Evolutionary conservation across 2,888 invertebrate genomes (phyloP).

Genomic region (Drosophila villosipedis): DNA sequence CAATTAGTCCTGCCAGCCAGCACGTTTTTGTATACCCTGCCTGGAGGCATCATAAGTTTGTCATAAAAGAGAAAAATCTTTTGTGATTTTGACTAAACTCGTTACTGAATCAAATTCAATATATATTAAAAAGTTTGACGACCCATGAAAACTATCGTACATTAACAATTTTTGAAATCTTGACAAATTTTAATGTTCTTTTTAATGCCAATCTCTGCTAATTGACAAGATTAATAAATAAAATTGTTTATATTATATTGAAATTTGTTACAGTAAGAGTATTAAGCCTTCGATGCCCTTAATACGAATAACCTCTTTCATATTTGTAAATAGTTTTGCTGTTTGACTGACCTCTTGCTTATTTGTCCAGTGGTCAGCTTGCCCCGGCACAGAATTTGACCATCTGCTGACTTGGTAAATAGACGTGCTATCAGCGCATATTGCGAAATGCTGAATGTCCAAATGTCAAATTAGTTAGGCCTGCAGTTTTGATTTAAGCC

Average conservation of each 20-base stretch:
- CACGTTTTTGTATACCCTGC: conserved; percentile 22
- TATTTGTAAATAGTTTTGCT: conserved; percentile 7
- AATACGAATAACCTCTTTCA: not conserved
- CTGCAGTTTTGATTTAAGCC: conserved; percentile 22
- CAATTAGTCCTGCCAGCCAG: conserved; percentile 62
- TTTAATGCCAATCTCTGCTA: not conserved
- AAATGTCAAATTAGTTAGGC: conserved; percentile 43
- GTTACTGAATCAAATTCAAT: not conserved
- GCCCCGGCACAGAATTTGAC: conserved; percentile 25
- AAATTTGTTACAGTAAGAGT: conserved; percentile 8
- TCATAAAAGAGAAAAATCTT: not conserved
- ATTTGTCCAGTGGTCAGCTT: conserved; percentile 56
- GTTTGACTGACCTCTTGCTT: conserved; percentile 45
- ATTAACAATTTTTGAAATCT: not conserved
- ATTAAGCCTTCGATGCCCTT: conserved; percentile 2
- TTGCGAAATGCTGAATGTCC: conserved; percentile 51
- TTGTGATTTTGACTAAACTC: not conserved
- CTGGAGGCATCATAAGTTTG: not conserved
- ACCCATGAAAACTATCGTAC: not conserved
- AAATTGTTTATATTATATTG: not conserved
- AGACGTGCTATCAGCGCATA: conserved; percentile 20
- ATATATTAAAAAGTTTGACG: not conserved
- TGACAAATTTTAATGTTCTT: not conserved
- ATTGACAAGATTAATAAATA: not conserved
- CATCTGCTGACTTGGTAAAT: conserved; percentile 55